Percentiles rank a stretch among this genome's conserved stretches.
Evolutionary conservation across 2,113 vertebrate species (phyloP).

Genomic region (Taurulus bubalis): DNA sequence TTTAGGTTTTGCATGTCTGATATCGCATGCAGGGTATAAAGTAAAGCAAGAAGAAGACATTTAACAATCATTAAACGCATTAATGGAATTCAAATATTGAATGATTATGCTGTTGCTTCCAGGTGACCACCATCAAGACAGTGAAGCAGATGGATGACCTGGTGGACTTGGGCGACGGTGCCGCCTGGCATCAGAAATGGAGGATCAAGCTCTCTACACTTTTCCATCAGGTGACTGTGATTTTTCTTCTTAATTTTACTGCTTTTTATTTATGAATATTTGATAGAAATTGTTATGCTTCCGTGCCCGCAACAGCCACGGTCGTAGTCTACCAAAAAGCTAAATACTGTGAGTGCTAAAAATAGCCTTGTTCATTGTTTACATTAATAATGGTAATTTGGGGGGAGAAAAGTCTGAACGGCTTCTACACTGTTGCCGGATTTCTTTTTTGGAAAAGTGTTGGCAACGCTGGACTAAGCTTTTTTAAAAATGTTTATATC

Average conservation of each 20-base stretch:
- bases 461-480: no score
- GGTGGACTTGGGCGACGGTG: constrained; percentile 90
- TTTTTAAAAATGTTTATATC: no score
- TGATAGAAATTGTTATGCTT: neutral
- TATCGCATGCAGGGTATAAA: neutral
- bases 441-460: no score
- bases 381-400: no score
- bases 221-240: constrained; percentile 88
- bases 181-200: constrained; percentile 94
- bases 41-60: neutral
- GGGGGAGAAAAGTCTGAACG: no score
- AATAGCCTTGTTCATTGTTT: no score
- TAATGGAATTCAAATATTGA: neutral
- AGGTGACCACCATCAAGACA: constrained; percentile 98
- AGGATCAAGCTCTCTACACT: constrained; percentile 87
- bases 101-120: neutral
- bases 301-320: no score
- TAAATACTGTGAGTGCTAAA: no score
- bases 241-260: neutral
- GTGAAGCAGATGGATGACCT: constrained; percentile 95
- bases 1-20: neutral
- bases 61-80: neutral
- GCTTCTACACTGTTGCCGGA: no score
- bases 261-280: neutral
- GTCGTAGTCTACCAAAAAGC: no score